Base-by-base conservation (phyloP, 1,140 invertebrate genomes). In the Drosophila subpulchrella region DNA sequence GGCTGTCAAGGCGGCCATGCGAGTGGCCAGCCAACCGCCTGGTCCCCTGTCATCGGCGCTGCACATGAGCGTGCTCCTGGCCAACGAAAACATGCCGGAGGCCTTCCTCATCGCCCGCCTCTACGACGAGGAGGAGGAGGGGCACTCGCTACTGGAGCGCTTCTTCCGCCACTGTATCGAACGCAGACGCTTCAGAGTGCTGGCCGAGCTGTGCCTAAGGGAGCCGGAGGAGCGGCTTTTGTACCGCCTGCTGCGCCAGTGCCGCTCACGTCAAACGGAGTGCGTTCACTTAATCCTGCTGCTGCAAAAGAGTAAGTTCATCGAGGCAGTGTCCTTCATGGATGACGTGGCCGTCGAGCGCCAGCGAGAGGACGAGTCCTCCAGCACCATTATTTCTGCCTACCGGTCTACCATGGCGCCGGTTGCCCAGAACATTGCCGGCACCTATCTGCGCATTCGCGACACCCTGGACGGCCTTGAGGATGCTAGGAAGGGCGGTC, bases 401-500 rank as follows among this genome's bases (percentile, higher is more conserved):
- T 92, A 83, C 27, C 76, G 89, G 6, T 57, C 75, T 0, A 91
- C 91, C 0, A 92, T 92, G 91, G 75, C 84, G 4, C 91, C 92
- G 1, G 65, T 91, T 0, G 80, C 75, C 0, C 88, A 89, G 58
- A 59, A 68, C 7, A 58, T 92, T 7, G 82, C 85, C 0, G 91
- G 81, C 24, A 77, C 62, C 0, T 92, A 91, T 34, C 88, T 92
- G 0, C 74, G 75, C 7, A 75, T 90, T 1, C 78, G 78, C 10
- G 61, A 75, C 36, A 71, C 63, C n/a, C 53, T 91, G 24, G 53
- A 54, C 6, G 68, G 71, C 4, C 1, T 63, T 27, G 44, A 41
- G 13, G 13, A 32, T 46, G 65, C 17, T 50, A 65, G 32, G 15
- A 54, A 47, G 7, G 46, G 4, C 77, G 81, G 56, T 3, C 12